A percentile compares a stretch with the other conserved stretches of the same genome.
phyloP scores from a whole-genome alignment of 2,797 vertebrate species.

The Chrosomus eos region DNA sequence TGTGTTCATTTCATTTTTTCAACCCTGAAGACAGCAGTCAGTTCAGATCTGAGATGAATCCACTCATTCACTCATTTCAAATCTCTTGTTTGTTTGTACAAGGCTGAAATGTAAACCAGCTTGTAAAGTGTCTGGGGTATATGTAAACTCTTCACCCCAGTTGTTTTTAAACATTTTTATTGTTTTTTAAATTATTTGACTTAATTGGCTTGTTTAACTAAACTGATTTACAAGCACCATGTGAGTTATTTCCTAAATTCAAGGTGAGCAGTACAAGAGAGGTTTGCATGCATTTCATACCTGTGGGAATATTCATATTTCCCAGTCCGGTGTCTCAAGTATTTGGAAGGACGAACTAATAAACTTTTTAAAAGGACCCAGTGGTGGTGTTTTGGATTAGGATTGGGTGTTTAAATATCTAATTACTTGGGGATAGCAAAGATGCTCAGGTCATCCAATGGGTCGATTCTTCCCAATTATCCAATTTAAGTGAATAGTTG shows the following conservation, averaged over 20 bases:
- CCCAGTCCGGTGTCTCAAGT: not conserved
- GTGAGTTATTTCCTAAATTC: not conserved
- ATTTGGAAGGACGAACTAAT: slow-evolving; percentile 1
- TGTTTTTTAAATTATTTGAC: not conserved
- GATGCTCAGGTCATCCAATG: not conserved
- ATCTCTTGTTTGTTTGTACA: not conserved
- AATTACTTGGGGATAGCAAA: slow-evolving; percentile 12
- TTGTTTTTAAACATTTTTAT: not conserved
- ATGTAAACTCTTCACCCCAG: not conserved
- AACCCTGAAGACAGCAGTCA: not conserved
- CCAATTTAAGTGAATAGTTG: slow-evolving; percentile 4
- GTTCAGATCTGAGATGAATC: not conserved
- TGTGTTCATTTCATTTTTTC: not conserved
- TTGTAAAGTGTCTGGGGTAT: not conserved
- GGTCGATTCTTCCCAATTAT: slow-evolving; percentile 12
- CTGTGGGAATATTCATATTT: not conserved
- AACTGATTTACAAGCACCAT: not conserved
- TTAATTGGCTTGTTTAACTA: slow-evolving; percentile 6
- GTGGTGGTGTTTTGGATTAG: not conserved
- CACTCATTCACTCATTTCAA: not conserved
- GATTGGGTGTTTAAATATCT: slow-evolving; percentile 1
- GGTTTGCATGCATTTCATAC: not conserved
- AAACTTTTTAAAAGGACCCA: slow-evolving; percentile 3
- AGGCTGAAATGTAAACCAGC: not conserved
- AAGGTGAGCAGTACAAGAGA: not conserved